Evolutionary conservation across 2,113 vertebrate genomes (phyloP).

Genomic region (Eira barbara): DNA sequence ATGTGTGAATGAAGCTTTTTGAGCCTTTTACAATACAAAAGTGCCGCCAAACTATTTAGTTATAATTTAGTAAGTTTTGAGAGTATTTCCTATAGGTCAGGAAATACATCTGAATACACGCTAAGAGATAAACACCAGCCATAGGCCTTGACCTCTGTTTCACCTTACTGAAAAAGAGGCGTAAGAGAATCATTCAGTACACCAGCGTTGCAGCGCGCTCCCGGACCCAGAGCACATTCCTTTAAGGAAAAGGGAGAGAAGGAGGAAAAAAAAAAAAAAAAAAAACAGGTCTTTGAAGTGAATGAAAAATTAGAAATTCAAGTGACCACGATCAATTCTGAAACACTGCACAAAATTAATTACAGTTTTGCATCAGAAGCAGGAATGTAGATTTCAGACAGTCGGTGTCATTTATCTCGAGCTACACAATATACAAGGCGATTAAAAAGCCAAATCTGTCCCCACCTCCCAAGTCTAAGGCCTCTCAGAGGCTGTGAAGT

Average conservation of each 20-base stretch:
- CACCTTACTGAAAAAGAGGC: slow-evolving; percentile 86
- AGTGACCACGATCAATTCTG: slow-evolving; percentile 96
- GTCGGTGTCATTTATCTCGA: slow-evolving; percentile 90
- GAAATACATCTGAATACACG: slow-evolving; percentile 71
- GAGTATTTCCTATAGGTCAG: slow-evolving; percentile 76
- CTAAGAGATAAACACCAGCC: slow-evolving; percentile 76
- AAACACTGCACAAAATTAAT: slow-evolving; percentile 98
- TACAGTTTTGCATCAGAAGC: slow-evolving; percentile 93
- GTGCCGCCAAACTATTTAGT: slow-evolving; percentile 62
- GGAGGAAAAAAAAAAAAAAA: slow-evolving; percentile 18
- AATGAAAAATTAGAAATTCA: slow-evolving; percentile 93
- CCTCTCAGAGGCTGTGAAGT: slow-evolving; percentile 85
- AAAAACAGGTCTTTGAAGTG: slow-evolving; percentile 84
- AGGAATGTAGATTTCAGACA: slow-evolving; percentile 89
- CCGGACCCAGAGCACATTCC: slow-evolving; percentile 69
- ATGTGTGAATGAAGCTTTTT: slow-evolving; percentile 76
- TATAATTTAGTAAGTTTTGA: slow-evolving; percentile 79
- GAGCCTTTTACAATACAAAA: slow-evolving; percentile 66
- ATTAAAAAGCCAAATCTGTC: slow-evolving; percentile 90
- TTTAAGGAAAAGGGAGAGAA: slow-evolving; percentile 45
- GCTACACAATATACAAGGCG: slow-evolving; percentile 86
- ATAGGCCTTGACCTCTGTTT: slow-evolving; percentile 84
- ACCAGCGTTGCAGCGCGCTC: slow-evolving; percentile 61
- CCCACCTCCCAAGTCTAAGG: slow-evolving; percentile 87
- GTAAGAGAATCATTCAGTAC: slow-evolving; percentile 79